Percentiles rank a stretch among this genome's conserved stretches.
Evolutionary conservation across 2,113 vertebrate genomes (phyloP).

Genomic region (Xiphophorus maculatus): DNA sequence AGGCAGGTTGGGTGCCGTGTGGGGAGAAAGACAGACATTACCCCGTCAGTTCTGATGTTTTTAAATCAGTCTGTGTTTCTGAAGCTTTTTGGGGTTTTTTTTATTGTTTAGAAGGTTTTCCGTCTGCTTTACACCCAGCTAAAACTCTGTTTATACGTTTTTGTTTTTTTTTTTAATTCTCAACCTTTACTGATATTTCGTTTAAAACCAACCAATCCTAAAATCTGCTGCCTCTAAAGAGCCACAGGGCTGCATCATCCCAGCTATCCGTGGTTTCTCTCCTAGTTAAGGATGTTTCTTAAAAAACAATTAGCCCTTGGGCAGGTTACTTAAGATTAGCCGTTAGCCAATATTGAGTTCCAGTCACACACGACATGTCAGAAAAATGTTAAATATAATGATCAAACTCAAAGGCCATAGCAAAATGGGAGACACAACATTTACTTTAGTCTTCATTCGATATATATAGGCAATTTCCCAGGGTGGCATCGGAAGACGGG

Average conservation of each 20-base stretch:
- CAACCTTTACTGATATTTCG: not conserved
- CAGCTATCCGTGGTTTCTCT: no score
- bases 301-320: not conserved
- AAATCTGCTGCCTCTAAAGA: not conserved
- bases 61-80: not conserved
- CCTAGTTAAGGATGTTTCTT: no score
- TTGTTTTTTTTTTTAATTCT: not conserved
- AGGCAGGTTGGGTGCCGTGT: not conserved
- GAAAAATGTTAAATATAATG: not conserved
- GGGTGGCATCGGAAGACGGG: no score
- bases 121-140: not conserved
- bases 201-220: not conserved
- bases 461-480: no score
- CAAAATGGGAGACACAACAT: no score
- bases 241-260: no score
- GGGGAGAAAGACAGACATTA: slow-evolving; percentile 2
- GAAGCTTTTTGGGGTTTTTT: not conserved
- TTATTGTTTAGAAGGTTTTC: not conserved
- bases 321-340: not conserved
- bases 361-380: not conserved
- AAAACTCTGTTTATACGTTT: not conserved
- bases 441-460: no score
- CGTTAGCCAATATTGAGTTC: not conserved
- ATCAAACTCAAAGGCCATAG: not conserved
- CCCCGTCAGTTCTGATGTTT: not conserved